phyloP scores from a whole-genome alignment of 2,888 invertebrate species.

The Torymus aiolomorphi region DNA sequence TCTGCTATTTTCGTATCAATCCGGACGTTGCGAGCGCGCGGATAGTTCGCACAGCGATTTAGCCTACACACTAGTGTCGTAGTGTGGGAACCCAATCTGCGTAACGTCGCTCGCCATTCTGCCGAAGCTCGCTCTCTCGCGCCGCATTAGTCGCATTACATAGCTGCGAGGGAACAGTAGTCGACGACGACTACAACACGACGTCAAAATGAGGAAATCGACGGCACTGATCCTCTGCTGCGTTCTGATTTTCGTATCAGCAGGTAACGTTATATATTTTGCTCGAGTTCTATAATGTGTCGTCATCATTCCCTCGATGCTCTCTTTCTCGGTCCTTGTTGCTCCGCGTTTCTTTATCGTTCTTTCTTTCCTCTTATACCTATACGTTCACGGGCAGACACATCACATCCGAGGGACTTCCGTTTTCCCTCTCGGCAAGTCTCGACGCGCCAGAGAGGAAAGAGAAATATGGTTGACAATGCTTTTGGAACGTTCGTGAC shows the following conservation, averaged over 20 bases:
- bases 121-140: no score
- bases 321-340: neutral
- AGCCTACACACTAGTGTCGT: constrained; percentile 2
- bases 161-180: no score
- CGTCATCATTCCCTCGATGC: neutral
- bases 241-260: constrained; percentile 60
- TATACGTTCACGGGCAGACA: neutral
- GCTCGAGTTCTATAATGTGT: neutral
- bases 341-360: neutral
- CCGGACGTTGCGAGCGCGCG: neutral
- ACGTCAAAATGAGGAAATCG: constrained; percentile 60
- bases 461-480: constrained; percentile 51
- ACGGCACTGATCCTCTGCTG: constrained; percentile 59
- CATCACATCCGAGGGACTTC: constrained; percentile 20
- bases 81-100: constrained; percentile 33
- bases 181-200: no score
- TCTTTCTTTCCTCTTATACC: neutral
- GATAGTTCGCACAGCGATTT: constrained; percentile 2
- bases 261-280: constrained; percentile 57
- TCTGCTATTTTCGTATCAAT: constrained; percentile 50
- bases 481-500: constrained; percentile 53
- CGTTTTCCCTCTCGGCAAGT: constrained; percentile 3
- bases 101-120: constrained; percentile 5
- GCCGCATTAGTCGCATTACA: no score
- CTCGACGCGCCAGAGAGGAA: no score